Conservation (phyloP, 2,888 invertebrate species). For the Napeogenes inachia region DNA sequence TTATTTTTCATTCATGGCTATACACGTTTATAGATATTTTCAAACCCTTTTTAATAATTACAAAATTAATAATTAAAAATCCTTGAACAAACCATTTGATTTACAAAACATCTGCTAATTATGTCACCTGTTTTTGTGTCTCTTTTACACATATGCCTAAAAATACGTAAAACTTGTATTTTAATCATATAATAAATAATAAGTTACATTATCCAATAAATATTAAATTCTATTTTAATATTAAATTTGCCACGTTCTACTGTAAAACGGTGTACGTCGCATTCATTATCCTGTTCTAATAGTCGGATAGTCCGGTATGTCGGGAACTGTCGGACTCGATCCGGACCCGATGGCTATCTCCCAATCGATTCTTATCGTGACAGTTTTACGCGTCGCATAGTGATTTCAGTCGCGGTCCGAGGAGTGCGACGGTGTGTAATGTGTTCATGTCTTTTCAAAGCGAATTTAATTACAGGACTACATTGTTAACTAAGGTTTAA, state of each 20-base stretch:
- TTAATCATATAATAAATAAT: too few relatives aligned
- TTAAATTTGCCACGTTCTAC: neutral
- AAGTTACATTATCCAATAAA: too few relatives aligned
- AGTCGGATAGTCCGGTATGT: constrained; percentile 52
- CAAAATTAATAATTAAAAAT: too few relatives aligned
- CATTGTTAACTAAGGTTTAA: constrained; percentile 11
- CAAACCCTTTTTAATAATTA: too few relatives aligned
- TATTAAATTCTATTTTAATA: too few relatives aligned
- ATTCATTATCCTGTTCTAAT: constrained; percentile 44
- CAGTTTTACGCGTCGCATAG: constrained; percentile 69
- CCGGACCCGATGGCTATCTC: constrained; percentile 59
- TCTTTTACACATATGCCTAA: too few relatives aligned
- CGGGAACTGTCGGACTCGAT: constrained; percentile 51
- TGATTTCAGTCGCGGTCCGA: constrained; percentile 52
- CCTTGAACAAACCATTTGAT: too few relatives aligned
- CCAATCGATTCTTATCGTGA: constrained; percentile 68
- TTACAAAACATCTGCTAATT: too few relatives aligned
- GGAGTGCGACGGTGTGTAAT: constrained; percentile 32
- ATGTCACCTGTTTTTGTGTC: too few relatives aligned
- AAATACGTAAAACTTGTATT: too few relatives aligned
- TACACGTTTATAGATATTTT: too few relatives aligned
- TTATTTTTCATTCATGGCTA: too few relatives aligned
- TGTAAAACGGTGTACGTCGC: constrained; percentile 32
- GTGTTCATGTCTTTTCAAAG: constrained; percentile 31
- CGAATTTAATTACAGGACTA: constrained; percentile 19